Evolutionary conservation across 2,888 invertebrate genomes (phyloP).

Genomic region (Drosophila quasianomalipes): DNA sequence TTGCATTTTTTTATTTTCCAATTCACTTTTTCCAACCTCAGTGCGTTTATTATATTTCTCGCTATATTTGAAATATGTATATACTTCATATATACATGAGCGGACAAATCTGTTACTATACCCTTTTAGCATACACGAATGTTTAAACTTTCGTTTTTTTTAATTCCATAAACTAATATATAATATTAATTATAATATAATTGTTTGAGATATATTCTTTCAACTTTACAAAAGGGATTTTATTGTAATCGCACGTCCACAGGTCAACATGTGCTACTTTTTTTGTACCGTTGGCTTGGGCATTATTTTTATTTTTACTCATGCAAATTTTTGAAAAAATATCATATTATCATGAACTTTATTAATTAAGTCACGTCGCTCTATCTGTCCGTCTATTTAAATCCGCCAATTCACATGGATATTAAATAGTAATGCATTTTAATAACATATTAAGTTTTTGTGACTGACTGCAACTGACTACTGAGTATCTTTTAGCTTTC

Average conservation of each 20-base stretch:
- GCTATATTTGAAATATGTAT: slow-evolving; percentile 22
- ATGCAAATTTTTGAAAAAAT: background rate
- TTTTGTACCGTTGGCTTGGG: background rate
- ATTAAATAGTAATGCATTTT: background rate
- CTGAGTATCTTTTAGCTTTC: slow-evolving; percentile 16
- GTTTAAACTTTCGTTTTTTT: too few species aligned
- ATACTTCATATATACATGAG: slow-evolving; percentile 7
- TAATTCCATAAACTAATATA: background rate
- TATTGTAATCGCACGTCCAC: background rate
- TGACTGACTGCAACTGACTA: background rate
- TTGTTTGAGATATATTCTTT: background rate
- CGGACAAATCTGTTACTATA: slow-evolving; percentile 6
- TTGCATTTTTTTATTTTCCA: slow-evolving; percentile 11
- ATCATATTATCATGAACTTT: background rate
- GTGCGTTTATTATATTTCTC: slow-evolving; percentile 48
- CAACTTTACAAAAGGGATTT: background rate
- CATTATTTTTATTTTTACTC: background rate
- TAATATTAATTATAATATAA: background rate
- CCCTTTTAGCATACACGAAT: background rate
- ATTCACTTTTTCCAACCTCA: slow-evolving; percentile 36
- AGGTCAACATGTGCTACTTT: background rate
- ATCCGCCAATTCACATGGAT: background rate
- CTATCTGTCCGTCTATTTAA: background rate
- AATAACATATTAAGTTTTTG: background rate
- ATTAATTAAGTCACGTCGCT: background rate